Percentiles rank a stretch among this genome's conserved stretches.
These are phyloP conservation scores for Chorisops tibialis DNA, from an alignment of 2,888 invertebrate species.

Conservation along the genomic window DNA sequence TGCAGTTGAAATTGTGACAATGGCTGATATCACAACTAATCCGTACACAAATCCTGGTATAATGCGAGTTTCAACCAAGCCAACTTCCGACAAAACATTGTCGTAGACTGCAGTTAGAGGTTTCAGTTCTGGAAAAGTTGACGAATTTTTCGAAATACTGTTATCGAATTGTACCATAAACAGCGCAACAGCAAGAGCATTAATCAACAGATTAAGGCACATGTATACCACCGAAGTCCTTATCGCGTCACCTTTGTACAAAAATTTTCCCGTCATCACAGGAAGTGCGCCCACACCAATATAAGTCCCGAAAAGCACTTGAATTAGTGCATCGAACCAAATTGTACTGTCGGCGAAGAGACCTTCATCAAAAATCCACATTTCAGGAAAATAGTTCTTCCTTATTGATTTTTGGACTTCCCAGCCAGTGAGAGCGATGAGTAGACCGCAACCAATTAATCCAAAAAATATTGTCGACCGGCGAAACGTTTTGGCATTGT, in stretches of 20 bases:
- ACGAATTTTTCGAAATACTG: constrained; percentile 33
- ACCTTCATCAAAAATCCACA: constrained; percentile 44
- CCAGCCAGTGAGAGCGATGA: constrained; percentile 48
- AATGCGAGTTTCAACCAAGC: constrained; percentile 38
- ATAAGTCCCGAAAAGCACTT: constrained; percentile 50
- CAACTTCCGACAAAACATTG: constrained; percentile 39
- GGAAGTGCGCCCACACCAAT: constrained; percentile 51
- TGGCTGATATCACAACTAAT: constrained; percentile 46
- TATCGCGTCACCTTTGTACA: constrained; percentile 52
- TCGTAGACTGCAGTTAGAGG: constrained; percentile 50
- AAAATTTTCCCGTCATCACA: constrained; percentile 51
- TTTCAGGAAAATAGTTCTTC: constrained; percentile 45
- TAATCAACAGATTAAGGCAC: constrained; percentile 51
- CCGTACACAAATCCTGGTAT: constrained; percentile 45
- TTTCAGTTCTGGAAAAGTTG: constrained; percentile 45
- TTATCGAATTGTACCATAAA: constrained; percentile 51
- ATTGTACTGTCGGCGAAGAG: constrained; percentile 44
- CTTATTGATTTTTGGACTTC: constrained; percentile 47
- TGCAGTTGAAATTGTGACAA: constrained; percentile 46
- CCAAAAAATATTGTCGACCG: constrained; percentile 48
- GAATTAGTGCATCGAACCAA: constrained; percentile 52
- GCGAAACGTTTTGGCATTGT: constrained; percentile 48
- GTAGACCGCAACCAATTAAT: constrained; percentile 43
- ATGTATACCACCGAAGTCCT: constrained; percentile 50
- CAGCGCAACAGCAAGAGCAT: constrained; percentile 49